Base-by-base conservation (phyloP, 2,113 vertebrate genomes). In the Brienomyrus longianalis region DNA sequence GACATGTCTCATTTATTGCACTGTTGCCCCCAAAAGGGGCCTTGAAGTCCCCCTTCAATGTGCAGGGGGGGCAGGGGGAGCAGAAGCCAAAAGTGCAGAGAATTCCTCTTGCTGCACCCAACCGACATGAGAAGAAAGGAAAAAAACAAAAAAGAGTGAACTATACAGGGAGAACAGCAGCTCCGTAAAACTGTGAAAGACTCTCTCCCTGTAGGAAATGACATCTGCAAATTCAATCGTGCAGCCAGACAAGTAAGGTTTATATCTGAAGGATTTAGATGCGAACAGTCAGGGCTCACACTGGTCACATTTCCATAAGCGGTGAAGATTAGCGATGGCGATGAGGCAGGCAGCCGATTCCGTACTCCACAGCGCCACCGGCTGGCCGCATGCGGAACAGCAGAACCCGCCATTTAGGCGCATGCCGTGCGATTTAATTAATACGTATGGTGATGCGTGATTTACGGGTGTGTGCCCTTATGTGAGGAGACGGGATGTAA, bases 321-420 rank as follows among this genome's bases (percentile, higher is more conserved):
- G 19, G 21, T 43, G 10, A 86, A 51, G 83, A 35, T 87, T 87
- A 35, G 21, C 84, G 2, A 5, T 48, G 4, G 21, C 62, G 9
- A 45, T 21, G 45, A 27, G 74, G 47, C 48, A 5, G 9, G 31
- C 35, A 88, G 59, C 66, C 51, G 27, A 92, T 92, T 87, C 39
- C 31, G 84, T 62, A 74, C 92, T 92, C 90, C 86, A 90, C 83
- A 92, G 86, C 91, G 35, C 93, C 93, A 92, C 90, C 93, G 92
- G 92, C 91, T 92, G 92, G 93, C 74, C 70, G 87, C 7, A 9
- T 0, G 48, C 23, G 3, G 27, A 19, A 74, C 31, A 3, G n/a
- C 23, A 4, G 31, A 89, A 31, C 35, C 5, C 39, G 1, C 31
- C 35, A n/a, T 74, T 83, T 62, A 43, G 3, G 9, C 5, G 7